Conservation (phyloP, 64 coral and sea anemone genomes). For the Exaiptasia diaphana region DNA sequence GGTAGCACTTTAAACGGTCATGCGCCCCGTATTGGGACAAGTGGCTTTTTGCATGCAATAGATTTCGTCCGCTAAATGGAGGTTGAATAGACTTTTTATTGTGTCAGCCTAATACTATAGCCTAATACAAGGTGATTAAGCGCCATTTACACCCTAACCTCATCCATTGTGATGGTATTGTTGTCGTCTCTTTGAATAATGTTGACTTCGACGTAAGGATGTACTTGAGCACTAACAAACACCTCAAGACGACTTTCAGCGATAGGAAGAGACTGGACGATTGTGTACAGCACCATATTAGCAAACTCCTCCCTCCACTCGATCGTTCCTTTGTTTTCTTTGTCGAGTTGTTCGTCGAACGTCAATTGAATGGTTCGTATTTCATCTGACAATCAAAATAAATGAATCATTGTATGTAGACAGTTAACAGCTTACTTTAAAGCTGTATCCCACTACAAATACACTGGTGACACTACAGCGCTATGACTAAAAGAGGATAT, state of each 20-base stretch:
- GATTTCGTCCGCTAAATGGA: background rate
- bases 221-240: background rate
- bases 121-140: background rate
- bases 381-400: background rate
- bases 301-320: slow-evolving; percentile 26
- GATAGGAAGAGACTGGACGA: slow-evolving; percentile 8
- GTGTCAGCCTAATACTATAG: background rate
- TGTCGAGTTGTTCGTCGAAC: slow-evolving; percentile 15
- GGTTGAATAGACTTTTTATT: background rate
- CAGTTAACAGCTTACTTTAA: too few relatives aligned
- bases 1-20: too few relatives aligned
- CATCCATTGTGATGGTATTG: background rate
- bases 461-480: background rate
- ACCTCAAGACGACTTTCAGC: slow-evolving; percentile 19
- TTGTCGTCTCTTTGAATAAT: slow-evolving; percentile 6
- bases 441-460: background rate
- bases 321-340: background rate
- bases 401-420: too few relatives aligned
- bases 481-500: background rate
- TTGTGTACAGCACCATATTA: background rate
- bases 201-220: slow-evolving; percentile 33
- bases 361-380: slow-evolving; percentile 39
- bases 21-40: too few relatives aligned
- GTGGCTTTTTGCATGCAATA: too few relatives aligned
- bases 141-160: slow-evolving; percentile 11